Evolutionary conservation across 2,797 vertebrate species (phyloP), one percentile per base, ranked within the genome.

Genomic region (Mormyrus proboscirostris): DNA sequence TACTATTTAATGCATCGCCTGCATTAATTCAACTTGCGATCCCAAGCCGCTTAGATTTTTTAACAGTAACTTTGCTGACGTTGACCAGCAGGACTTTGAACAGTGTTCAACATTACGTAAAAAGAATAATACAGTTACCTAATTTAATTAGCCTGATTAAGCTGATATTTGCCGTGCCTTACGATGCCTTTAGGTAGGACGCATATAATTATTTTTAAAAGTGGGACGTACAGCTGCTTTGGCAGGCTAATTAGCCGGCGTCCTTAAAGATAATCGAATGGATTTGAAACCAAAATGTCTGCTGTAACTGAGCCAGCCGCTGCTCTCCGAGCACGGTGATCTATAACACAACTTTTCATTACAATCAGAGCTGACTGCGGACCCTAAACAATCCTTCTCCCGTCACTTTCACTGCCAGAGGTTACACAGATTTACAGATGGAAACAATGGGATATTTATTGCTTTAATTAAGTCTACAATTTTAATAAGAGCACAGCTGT

Each of bases 401-500:
- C 2, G 22, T 55, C 50, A 25, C 50, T 51, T 57, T 41, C 38
- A 50, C 51, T 86, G 83, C 47, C 44, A 83, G 44, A 3, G 44
- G 79, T 44, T 83, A 16, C 41, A n/a, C 65, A 38, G 79, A 83
- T 83, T 83, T 83, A 83, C 38, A 83, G 16, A 2, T n/a, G 44
- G 79, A 83, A 83, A 83, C 79, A 83, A 49, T 22, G 38, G 79
- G 79, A 49, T 44, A 49, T 49, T 84, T 84, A 84, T 50, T 84
- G 82, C 82, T 83, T 83, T 83, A 44, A 84, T 51, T 50, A 84
- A 84, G 25, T 50, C 41, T 29, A 51, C 44, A 5, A 44, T 44
- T 79, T 79, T 44, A 79, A 44, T 79, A 79, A 79, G 73, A 79
- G 16, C n/a, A 79, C 73, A 79, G 41, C 73, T 79, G n/a, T 84